Base-by-base conservation (phyloP, 1,140 invertebrate species). In the Pararge aegeria region DNA sequence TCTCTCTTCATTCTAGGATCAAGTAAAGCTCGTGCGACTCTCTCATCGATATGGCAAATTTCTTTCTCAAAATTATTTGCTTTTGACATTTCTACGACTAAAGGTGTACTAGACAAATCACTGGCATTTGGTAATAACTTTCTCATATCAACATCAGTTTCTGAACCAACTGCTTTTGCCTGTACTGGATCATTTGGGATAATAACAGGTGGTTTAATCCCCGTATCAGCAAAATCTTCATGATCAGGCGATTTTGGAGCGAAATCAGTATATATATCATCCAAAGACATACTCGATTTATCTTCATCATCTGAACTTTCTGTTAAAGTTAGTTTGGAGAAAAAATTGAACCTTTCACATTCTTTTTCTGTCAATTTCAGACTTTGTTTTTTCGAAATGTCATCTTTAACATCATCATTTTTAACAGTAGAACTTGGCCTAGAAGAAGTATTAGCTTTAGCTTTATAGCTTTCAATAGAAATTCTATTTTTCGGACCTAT, bases 271-370 rank as follows among this genome's bases (percentile, higher is more conserved):
- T 80, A 78, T 52, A 80, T 53, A 56, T 83, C 74, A 61, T 73
- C 66, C 6, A 70, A 13, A 18, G 62, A 67, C 21, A 72, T 38
- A 65, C 50, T 55, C 6, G 61, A 51, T 66, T 34, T 55, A 40
- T 63, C 66, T 20, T 87, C 81, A 16, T 78, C 74, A 9, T 80
- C 80, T 48, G 81, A 83, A 62, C 72, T 76, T 58, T 83, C 78
- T 57, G 68, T 70, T 6, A 76, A 60, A n/a, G 64, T 54, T 82
- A 59, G 74, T 83, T 60, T 92, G 75, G 44, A 73, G 67, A 62
- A 84, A 20, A 87, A 90, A 68, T 94, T 93, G 55, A 94, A 90
- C 70, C 92, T 91, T 75, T 93, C 91, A 34, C 93, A 80, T 78
- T 91, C 90, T 66, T 90, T 90, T 61, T 87, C 83, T 9, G 90